Base-by-base conservation (phyloP, 2,113 vertebrate species). In the Pomatostomus ruficeps region DNA sequence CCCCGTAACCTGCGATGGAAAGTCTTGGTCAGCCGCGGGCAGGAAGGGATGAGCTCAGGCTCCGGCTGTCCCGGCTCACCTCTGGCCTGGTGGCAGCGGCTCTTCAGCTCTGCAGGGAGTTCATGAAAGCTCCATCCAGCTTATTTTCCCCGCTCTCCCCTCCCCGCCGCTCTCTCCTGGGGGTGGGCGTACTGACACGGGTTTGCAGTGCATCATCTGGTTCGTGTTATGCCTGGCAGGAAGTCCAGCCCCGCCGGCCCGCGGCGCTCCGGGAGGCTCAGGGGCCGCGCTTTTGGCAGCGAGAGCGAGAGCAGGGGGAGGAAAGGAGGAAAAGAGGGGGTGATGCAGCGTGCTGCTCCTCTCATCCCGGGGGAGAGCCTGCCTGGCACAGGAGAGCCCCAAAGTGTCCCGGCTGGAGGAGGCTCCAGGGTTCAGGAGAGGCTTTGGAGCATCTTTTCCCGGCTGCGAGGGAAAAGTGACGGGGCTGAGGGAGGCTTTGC, bases 151-250 rank as follows among this genome's bases (percentile, higher is more conserved):
- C 7, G 11, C 13, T 43, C 48, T 54, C 76, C 36, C 81, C 66
- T 65, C 92, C 91, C 89, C 19, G 72, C 74, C 12, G 9, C 40
- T 65, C 92, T 95, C 97, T 95, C 57, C 71, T 75, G 91, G 66
- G 92, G 93, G 61, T 91, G 97, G 96, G 95, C 59, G 93, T 68
- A 29, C 92, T 96, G 96, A 96, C 94, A 93, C 31, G 79, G 79
- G 71, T 92, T 94, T 71, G 85, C 57, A 82, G 51, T 35, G 2
- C 15, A 95, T 97, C 98, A 97, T 98, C 98, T 98, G 98, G 93
- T 97, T 98, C 92, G 86, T 91, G 96, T 98, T 98, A 97, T 61
- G 78, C 87, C 97, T 98, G 98, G 98, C 96, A 97, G 96, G 89
- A 82, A 89, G 95, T 89, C 57, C 2, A 86, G 95, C 94, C 97